These are phyloP conservation scores for Phaethon lepturus DNA, from an alignment of 2,113 vertebrate genomes.

Conservation along the genomic window DNA sequence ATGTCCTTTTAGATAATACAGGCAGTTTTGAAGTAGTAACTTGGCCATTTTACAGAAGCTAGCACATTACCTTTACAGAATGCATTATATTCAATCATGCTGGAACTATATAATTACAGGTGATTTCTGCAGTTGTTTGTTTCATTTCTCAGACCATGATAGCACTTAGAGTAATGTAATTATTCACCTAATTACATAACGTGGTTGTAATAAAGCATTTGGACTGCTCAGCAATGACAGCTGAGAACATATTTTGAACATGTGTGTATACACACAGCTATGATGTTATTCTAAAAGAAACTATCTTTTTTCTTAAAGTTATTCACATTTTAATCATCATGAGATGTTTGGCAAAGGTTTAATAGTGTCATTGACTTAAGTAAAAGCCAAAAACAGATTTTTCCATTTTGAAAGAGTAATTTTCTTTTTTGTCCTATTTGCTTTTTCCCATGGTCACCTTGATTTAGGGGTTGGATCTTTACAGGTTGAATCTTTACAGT, in stretches of 20 bases:
- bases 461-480: neutral
- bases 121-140: constrained; percentile 46
- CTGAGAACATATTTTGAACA: neutral
- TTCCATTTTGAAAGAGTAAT: neutral
- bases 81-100: neutral
- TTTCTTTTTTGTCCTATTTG: neutral
- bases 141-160: constrained; percentile 13
- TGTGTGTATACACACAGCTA: neutral
- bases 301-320: neutral
- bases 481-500: neutral
- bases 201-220: neutral
- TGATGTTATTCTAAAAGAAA: neutral
- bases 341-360: neutral
- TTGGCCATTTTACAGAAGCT: neutral
- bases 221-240: neutral
- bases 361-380: neutral
- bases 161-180: constrained; percentile 26
- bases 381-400: neutral
- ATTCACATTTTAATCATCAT: neutral
- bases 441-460: neutral
- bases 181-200: constrained; percentile 17
- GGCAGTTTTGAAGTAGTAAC: neutral
- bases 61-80: neutral
- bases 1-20: neutral
- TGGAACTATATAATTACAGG: constrained; percentile 10